Evolutionary conservation across 2,113 vertebrate species (phyloP).

Genomic region (Cololabis saira): DNA sequence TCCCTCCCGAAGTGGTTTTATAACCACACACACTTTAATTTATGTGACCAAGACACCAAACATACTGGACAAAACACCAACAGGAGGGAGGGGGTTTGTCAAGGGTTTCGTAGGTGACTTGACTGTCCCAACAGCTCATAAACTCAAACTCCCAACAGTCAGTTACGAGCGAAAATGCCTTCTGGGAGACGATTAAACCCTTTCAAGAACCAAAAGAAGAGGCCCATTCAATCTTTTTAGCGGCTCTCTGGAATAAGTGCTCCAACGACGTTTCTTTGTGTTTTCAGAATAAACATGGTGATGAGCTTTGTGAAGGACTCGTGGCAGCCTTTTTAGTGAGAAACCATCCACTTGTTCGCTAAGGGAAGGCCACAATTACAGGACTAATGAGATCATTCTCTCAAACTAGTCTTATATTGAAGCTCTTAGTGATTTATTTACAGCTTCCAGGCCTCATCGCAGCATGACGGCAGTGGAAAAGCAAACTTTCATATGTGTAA

Average conservation of each 20-base stretch:
- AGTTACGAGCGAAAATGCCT: too few relatives aligned
- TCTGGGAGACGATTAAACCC: too few relatives aligned
- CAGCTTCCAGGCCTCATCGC: slow-evolving; percentile 7
- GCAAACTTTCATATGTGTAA: slow-evolving; percentile 33
- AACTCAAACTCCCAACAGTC: too few relatives aligned
- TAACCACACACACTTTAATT: too few relatives aligned
- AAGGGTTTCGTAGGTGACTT: too few relatives aligned
- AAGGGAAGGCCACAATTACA: slow-evolving; percentile 10
- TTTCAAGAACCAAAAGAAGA: neutral
- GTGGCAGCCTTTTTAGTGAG: slow-evolving; percentile 3
- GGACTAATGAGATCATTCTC: slow-evolving; percentile 13
- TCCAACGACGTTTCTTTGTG: neutral
- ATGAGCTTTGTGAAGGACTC: slow-evolving; percentile 1
- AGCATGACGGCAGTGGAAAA: neutral
- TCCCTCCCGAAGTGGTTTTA: too few relatives aligned
- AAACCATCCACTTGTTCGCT: slow-evolving; percentile 1
- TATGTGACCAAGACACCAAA: too few relatives aligned
- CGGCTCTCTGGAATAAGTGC: neutral
- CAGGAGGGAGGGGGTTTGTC: too few relatives aligned
- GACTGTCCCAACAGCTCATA: too few relatives aligned
- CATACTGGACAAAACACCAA: too few relatives aligned
- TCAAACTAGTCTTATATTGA: slow-evolving; percentile 16
- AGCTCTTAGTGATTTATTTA: slow-evolving; percentile 35
- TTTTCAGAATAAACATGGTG: slow-evolving; percentile 21
- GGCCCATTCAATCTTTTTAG: neutral